These are phyloP conservation scores for Aphyosemion australe DNA, from an alignment of 2,113 vertebrate species.

Conservation along the genomic window DNA sequence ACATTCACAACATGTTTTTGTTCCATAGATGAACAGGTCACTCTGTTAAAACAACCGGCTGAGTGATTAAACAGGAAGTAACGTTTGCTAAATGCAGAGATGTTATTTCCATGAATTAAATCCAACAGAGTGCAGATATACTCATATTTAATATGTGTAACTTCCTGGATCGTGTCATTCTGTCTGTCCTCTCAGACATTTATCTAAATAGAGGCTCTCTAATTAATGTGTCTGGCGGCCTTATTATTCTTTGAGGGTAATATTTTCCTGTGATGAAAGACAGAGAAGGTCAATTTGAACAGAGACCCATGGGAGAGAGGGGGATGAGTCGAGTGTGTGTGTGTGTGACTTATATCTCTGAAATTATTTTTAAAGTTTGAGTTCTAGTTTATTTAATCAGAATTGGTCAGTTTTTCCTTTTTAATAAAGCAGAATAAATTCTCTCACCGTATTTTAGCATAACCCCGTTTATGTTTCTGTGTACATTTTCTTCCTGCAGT, in stretches of 20 bases:
- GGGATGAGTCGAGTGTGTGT: constrained; percentile 14
- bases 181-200: constrained; percentile 74
- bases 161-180: too few species aligned
- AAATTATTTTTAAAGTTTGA: too few species aligned
- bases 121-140: constrained; percentile 66
- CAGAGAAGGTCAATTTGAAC: constrained; percentile 79
- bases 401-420: too few species aligned
- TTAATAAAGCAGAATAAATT: too few species aligned
- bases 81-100: constrained; percentile 38
- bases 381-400: too few species aligned
- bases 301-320: constrained; percentile 66
- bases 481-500: too few species aligned
- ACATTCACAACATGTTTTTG: neutral
- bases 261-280: constrained; percentile 74
- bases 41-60: neutral
- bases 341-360: too few species aligned
- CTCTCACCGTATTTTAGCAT: too few species aligned
- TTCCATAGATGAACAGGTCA: neutral
- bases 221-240: constrained; percentile 92
- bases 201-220: constrained; percentile 89
- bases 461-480: too few species aligned
- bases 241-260: constrained; percentile 87
- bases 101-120: constrained; percentile 54
- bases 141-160: constrained; percentile 91
- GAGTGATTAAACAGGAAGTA: neutral